phyloP scores from a whole-genome alignment of 2,888 invertebrate genomes.

The Scaeva pyrastri region DNA sequence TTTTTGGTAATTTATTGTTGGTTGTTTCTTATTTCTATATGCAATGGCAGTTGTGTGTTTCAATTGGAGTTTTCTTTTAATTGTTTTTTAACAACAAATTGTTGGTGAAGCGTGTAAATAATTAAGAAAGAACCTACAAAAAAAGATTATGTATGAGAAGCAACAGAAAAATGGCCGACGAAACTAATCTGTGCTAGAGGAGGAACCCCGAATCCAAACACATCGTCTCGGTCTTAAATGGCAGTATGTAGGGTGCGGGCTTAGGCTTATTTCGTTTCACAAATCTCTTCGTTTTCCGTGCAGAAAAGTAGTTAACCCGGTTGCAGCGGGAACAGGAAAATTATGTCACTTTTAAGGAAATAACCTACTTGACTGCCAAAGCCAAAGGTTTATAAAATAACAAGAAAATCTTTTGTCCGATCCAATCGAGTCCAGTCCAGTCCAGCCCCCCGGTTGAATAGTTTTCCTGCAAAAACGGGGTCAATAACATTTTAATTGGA shows the following conservation, averaged over 20 bases:
- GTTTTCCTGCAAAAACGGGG: slow-evolving; percentile 43
- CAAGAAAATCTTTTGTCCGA: slow-evolving; percentile 22
- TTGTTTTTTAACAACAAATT: slow-evolving; percentile 16
- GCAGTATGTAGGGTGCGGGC: background rate
- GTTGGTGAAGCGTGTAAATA: slow-evolving; percentile 50
- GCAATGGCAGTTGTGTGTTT: slow-evolving; percentile 16
- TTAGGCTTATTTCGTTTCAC: slow-evolving; percentile 20
- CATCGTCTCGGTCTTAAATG: background rate
- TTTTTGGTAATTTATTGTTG: slow-evolving; percentile 57
- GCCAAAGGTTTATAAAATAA: background rate
- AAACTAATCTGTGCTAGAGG: slow-evolving; percentile 10
- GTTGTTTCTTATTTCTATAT: slow-evolving; percentile 32
- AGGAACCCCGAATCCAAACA: background rate
- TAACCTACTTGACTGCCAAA: slow-evolving; percentile 3
- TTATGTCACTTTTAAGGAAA: slow-evolving; percentile 22
- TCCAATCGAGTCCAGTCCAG: background rate
- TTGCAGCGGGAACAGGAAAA: slow-evolving; percentile 14
- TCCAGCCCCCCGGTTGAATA: slow-evolving; percentile 3
- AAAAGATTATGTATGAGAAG: slow-evolving; percentile 26
- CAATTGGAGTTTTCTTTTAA: slow-evolving; percentile 3
- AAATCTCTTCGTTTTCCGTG: slow-evolving; percentile 11
- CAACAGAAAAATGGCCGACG: slow-evolving; percentile 69
- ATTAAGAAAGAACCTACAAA: background rate
- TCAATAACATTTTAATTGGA: slow-evolving; percentile 71
- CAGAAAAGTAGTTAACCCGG: slow-evolving; percentile 10